phyloP scores from a whole-genome alignment of 1,140 invertebrate genomes.

The Fopius arisanus region DNA sequence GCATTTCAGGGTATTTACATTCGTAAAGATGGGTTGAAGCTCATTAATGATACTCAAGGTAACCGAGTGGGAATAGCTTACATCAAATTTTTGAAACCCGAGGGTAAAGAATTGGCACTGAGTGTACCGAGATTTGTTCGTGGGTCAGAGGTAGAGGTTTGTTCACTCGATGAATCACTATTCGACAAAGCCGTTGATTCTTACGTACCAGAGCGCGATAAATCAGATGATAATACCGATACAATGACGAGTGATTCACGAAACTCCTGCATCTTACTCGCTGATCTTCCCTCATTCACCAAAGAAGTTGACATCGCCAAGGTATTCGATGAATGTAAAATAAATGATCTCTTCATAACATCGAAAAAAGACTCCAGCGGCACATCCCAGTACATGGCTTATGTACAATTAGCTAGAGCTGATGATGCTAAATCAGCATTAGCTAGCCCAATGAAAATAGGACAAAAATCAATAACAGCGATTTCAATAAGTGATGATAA shows the following conservation, averaged over 20 bases:
- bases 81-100: conserved; percentile 76
- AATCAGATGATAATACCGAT: conserved; percentile 37
- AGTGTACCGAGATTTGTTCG: conserved; percentile 56
- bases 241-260: conserved; percentile 30
- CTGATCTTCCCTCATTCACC: conserved; percentile 76
- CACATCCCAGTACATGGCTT: conserved; percentile 69
- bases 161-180: conserved; percentile 69
- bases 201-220: conserved; percentile 60
- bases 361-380: conserved; percentile 68
- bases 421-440: conserved; percentile 74
- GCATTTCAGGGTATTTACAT: conserved; percentile 84
- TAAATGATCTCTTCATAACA: conserved; percentile 74
- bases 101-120: conserved; percentile 76
- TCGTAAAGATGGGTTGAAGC: conserved; percentile 83
- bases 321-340: conserved; percentile 75
- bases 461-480: conserved; percentile 67
- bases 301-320: conserved; percentile 82
- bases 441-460: conserved; percentile 66
- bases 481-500: conserved; percentile 64
- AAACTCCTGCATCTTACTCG: conserved; percentile 70
- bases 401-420: conserved; percentile 76
- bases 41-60: conserved; percentile 82
- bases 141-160: conserved; percentile 70
- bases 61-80: conserved; percentile 81
- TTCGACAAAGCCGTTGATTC: conserved; percentile 74